These are phyloP conservation scores for Frieseomelitta varia DNA, from an alignment of 1,140 invertebrate genomes.

Conservation along the genomic window DNA sequence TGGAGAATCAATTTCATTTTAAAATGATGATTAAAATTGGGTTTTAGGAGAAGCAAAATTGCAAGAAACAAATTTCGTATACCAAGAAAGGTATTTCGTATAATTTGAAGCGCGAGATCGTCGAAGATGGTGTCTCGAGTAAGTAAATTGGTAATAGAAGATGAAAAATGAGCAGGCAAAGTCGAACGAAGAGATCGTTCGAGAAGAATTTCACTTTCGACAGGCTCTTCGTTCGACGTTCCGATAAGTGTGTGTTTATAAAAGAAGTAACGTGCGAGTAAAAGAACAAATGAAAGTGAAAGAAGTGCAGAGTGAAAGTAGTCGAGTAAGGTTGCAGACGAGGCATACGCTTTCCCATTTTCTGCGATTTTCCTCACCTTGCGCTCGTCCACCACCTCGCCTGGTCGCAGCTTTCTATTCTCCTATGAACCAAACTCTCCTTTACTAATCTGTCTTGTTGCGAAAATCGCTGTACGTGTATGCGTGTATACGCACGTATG, in stretches of 20 bases:
- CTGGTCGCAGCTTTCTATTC: slow-evolving; percentile 94
- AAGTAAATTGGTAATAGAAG: slow-evolving; percentile 31
- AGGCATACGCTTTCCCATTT: slow-evolving; percentile 70
- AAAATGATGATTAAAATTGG: no score
- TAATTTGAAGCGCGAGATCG: not conserved
- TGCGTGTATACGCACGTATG: slow-evolving; percentile 27
- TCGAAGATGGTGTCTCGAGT: slow-evolving; percentile 24
- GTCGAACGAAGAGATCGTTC: slow-evolving; percentile 44
- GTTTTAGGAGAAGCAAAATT: no score
- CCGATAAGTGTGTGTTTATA: slow-evolving; percentile 61
- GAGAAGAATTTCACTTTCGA: not conserved
- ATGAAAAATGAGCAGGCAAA: slow-evolving; percentile 54
- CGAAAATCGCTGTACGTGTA: slow-evolving; percentile 65
- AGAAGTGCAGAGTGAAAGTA: slow-evolving; percentile 59
- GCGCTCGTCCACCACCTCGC: slow-evolving; percentile 95
- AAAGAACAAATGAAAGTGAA: slow-evolving; percentile 51
- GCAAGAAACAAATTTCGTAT: no score
- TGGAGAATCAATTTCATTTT: no score
- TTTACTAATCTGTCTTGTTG: slow-evolving; percentile 63
- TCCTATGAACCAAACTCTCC: slow-evolving; percentile 84
- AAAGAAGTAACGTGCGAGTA: slow-evolving; percentile 53
- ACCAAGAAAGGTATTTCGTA: not conserved
- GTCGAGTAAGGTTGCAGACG: slow-evolving; percentile 75
- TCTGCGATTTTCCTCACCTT: slow-evolving; percentile 89
- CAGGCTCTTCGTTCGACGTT: slow-evolving; percentile 45